Conservation (phyloP, 2,113 vertebrate genomes). For the Phalacrocorax brasilianus region DNA sequence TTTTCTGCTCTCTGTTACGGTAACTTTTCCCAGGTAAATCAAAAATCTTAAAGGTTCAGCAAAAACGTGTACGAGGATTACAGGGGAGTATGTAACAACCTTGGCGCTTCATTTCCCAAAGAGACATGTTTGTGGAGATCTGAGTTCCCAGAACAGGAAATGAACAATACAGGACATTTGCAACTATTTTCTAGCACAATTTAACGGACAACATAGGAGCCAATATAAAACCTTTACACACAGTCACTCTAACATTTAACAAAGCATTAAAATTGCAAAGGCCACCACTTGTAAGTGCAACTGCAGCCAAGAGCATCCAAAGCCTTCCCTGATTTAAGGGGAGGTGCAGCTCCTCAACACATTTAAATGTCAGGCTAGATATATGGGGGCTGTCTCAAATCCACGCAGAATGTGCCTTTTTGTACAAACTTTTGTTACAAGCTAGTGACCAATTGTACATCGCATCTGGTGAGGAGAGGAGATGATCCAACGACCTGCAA, state of each 20-base stretch:
- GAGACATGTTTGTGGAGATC: background rate
- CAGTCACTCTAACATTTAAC: background rate
- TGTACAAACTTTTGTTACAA: background rate
- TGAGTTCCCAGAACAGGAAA: background rate
- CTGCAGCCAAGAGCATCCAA: background rate
- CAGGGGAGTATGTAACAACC: background rate
- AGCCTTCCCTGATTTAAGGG: background rate
- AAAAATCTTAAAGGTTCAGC: background rate
- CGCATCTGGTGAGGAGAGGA: background rate
- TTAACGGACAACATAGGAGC: background rate
- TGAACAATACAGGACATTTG: fast-evolving
- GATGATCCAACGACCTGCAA: background rate
- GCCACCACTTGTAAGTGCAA: fast-evolving
- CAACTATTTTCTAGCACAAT: background rate
- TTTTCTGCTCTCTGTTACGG: background rate
- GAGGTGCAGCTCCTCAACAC: background rate
- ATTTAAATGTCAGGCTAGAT: background rate
- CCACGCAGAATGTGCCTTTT: background rate
- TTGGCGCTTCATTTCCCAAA: background rate
- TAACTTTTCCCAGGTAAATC: background rate
- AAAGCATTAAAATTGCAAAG: background rate
- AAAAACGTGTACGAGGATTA: background rate
- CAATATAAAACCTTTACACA: background rate
- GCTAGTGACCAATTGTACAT: background rate
- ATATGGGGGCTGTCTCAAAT: background rate